A percentile compares a stretch with the other conserved stretches of the same genome.
Conservation (phyloP, 2,888 invertebrate species). For the Sinodicranocentrus sp. region DNA sequence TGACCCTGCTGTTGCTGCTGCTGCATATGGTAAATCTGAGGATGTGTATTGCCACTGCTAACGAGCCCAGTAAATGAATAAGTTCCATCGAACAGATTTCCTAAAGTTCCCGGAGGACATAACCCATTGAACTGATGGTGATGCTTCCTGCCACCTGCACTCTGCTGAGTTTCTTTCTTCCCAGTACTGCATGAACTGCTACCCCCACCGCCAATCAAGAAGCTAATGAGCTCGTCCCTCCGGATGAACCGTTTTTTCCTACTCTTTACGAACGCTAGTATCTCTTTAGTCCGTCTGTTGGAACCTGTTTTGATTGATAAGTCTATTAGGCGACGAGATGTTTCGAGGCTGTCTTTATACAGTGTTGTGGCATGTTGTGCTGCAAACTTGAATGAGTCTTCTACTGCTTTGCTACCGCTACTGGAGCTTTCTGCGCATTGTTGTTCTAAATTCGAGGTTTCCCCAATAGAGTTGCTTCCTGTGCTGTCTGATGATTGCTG, state of each 20-base stretch:
- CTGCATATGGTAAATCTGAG: conserved; percentile 1
- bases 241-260: conserved; percentile 61
- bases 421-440: background rate
- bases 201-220: conserved; percentile 38
- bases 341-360: conserved; percentile 72
- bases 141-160: conserved; percentile 14
- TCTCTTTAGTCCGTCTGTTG: conserved; percentile 69
- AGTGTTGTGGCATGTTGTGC: conserved; percentile 73
- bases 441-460: background rate
- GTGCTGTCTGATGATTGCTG: background rate
- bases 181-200: background rate
- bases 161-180: background rate
- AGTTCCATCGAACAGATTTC: conserved; percentile 7
- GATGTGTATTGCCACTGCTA: background rate
- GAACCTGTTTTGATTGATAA: conserved; percentile 68
- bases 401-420: conserved; percentile 22
- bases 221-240: conserved; percentile 51
- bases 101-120: background rate
- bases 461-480: no score
- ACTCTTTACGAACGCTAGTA: conserved; percentile 68
- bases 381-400: conserved; percentile 73
- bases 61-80: conserved; percentile 4
- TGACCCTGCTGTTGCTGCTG: background rate
- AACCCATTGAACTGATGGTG: conserved; percentile 13
- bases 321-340: conserved; percentile 42